Evolutionary conservation across 2,797 vertebrate genomes (phyloP).

Genomic region (Phalloptychus januarius): DNA sequence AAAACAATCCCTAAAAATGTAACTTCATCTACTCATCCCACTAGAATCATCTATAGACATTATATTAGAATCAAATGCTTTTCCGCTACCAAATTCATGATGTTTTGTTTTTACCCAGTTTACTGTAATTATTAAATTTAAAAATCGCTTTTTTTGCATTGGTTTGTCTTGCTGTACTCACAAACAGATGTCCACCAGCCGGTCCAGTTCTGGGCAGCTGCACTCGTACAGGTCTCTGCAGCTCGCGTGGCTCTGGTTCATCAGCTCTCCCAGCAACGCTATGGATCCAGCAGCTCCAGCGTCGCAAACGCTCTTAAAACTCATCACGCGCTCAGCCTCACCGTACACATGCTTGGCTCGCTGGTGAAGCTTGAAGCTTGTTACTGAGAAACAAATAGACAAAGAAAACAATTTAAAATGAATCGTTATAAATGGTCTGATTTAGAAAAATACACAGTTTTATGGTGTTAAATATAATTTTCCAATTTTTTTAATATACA

Average conservation of each 20-base stretch:
- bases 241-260: constrained; percentile 95
- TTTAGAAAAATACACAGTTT: not conserved
- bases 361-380: constrained; percentile 89
- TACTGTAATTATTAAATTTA: too few relatives aligned
- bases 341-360: constrained; percentile 94
- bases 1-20: too few relatives aligned
- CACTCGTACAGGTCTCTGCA: constrained; percentile 95
- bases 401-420: not conserved
- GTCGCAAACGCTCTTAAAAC: constrained; percentile 88
- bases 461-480: not conserved
- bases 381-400: constrained; percentile 70
- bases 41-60: too few relatives aligned
- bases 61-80: too few relatives aligned
- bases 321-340: constrained; percentile 90
- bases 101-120: too few relatives aligned
- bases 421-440: not conserved
- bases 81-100: too few relatives aligned
- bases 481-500: not conserved
- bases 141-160: not conserved
- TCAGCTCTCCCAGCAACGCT: constrained; percentile 88
- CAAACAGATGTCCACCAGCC: constrained; percentile 93
- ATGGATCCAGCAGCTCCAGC: constrained; percentile 78
- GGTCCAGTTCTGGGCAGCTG: constrained; percentile 94
- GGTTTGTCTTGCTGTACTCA: constrained; percentile 56
- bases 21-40: too few relatives aligned